Base-by-base conservation (phyloP, 2,888 invertebrate genomes). In the Acronicta aceris region DNA sequence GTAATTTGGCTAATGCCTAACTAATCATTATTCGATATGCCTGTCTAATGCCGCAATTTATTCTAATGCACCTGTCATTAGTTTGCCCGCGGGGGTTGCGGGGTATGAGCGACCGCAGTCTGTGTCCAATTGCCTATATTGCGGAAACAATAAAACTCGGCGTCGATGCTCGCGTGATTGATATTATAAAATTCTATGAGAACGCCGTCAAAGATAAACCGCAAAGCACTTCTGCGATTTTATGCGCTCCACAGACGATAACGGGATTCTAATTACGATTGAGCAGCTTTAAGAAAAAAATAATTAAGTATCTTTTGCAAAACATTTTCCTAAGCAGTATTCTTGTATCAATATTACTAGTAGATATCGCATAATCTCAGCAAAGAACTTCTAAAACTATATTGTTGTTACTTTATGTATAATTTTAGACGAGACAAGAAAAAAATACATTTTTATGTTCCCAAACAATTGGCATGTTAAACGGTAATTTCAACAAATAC, bases 111-210 rank as follows among this genome's bases (percentile, higher is more conserved):
- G 59, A 59, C 63, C 58, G 59, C 71, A 65, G 64, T 62, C 63
- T 79, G 75, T 79, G 74, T 74, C 81, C 79, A 85, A 86, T 88
- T 76, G 73, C 48, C 68, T 83, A 79, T 82, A 86, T 86, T 87
- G 84, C 84, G 88, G 87, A 87, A 88, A 87, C 81, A 84, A 86
- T 88, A 87, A 83, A 86, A 77, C 59, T 72, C 65, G 13, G 55
- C 60, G 65, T 72, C 65, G 69, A 74, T 79, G 74, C 45, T 76
- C 74, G 70, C 74, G 70, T 83, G 82, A 87, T 87, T 82, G 81
- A 84, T 84, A 80, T 82, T 83, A 80, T 86, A 83, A 84, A 85
- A 76, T 70, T 70, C 62, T 76, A 73, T 64, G 70, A 61, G 68
- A 71, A 66, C 51, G 63, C 71, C 66, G 58, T 59, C 62, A 60